Percentiles rank a stretch among this genome's conserved stretches.
These are phyloP conservation scores for Pseudonaja textilis DNA, from an alignment of 2,113 vertebrate species.

Conservation along the genomic window DNA sequence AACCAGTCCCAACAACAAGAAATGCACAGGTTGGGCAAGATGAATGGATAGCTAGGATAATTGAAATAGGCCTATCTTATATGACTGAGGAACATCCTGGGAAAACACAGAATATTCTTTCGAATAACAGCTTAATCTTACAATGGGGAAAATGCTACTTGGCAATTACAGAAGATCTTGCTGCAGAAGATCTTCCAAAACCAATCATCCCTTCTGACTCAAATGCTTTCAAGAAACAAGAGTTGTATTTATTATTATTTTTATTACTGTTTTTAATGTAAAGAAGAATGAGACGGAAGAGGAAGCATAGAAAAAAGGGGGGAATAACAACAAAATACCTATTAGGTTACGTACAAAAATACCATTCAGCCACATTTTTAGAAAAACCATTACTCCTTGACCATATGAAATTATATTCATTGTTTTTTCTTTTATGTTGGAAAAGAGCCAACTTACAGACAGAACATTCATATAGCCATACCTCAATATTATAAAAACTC, in stretches of 20 bases:
- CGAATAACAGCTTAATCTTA: background rate
- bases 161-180: background rate
- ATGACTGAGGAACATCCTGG: background rate
- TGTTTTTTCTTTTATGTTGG: background rate
- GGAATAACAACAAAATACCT: background rate
- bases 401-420: background rate
- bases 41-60: background rate
- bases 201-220: background rate
- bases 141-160: background rate
- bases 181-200: background rate
- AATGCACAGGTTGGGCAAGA: background rate
- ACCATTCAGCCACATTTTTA: background rate
- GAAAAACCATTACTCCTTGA: background rate
- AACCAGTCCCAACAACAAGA: background rate
- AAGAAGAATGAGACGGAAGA: background rate
- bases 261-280: background rate
- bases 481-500: background rate
- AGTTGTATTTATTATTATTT: background rate
- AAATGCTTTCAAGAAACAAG: constrained; percentile 2
- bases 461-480: background rate
- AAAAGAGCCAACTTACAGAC: background rate
- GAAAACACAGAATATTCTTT: background rate
- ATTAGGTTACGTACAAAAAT: background rate
- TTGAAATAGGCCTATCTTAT: background rate
- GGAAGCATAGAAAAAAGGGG: background rate